Evolutionary conservation across 2,797 vertebrate genomes (phyloP).

Genomic region (Sebastes iracundus): DNA sequence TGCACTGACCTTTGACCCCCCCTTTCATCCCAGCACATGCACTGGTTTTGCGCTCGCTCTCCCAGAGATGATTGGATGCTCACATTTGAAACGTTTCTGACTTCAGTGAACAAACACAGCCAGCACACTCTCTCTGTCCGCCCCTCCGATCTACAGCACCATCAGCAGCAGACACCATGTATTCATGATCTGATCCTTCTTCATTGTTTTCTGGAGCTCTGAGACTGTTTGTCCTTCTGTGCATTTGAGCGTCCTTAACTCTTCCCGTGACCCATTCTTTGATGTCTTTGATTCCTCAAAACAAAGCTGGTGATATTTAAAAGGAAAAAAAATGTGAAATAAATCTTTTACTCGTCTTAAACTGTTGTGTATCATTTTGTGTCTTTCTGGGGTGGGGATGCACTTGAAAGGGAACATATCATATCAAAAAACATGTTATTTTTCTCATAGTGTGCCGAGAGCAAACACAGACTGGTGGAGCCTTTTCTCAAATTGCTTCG

Average conservation of each 20-base stretch:
- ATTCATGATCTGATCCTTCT: neutral
- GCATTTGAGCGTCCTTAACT: constrained; percentile 28
- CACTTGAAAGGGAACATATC: too few species aligned
- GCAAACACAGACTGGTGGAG: too few species aligned
- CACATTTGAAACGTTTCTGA: neutral
- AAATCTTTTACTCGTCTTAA: constrained; percentile 64
- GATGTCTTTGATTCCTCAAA: constrained; percentile 68
- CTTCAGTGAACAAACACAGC: constrained; percentile 14
- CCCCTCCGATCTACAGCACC: neutral
- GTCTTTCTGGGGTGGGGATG: neutral
- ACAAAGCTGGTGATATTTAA: constrained; percentile 71
- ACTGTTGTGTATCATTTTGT: constrained; percentile 8
- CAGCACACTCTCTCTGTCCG: neutral
- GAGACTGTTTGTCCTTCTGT: constrained; percentile 20
- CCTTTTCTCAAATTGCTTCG: too few species aligned
- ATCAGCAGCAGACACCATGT: constrained; percentile 6
- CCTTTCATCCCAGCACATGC: neutral
- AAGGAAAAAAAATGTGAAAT: constrained; percentile 76
- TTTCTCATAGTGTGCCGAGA: too few species aligned
- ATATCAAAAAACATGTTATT: too few species aligned
- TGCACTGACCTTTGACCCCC: neutral
- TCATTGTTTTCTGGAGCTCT: neutral
- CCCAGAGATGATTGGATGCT: neutral
- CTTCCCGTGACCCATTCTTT: constrained; percentile 59
- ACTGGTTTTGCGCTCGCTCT: neutral